Conservation (phyloP, 2,113 vertebrate species). For the Anthoscopus minutus region DNA sequence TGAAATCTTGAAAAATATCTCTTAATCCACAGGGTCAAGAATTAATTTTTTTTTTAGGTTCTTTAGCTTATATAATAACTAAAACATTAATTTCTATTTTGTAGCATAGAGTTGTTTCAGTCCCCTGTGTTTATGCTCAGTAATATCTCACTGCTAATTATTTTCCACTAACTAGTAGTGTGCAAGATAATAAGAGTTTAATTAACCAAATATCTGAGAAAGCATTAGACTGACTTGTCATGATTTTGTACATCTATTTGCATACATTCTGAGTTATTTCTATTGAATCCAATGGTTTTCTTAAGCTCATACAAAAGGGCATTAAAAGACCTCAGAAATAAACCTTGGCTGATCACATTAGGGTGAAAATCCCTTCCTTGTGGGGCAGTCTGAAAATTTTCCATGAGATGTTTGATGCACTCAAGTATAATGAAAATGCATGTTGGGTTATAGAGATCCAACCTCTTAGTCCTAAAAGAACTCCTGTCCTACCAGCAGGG, state of each 20-base stretch:
- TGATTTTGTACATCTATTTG: background rate
- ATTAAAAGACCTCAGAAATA: background rate
- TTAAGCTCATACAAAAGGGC: background rate
- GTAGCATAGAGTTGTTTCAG: background rate
- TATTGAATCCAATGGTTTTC: background rate
- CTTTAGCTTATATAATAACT: background rate
- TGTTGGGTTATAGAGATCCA: background rate
- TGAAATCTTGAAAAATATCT: background rate
- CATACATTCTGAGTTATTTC: background rate
- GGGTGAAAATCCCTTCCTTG: background rate
- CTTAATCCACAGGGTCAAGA: background rate
- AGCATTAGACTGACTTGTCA: background rate
- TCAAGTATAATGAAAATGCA: fast-evolving
- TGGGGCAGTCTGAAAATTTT: background rate
- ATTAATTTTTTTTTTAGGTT: background rate
- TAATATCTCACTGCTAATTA: background rate
- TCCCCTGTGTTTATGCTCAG: background rate
- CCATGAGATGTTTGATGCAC: background rate
- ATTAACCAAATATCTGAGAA: background rate
- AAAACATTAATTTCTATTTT: background rate
- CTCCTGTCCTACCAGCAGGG: background rate
- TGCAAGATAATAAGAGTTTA: background rate
- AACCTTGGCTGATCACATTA: background rate
- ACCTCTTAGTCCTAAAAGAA: background rate
- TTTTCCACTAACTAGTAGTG: background rate